Evolutionary conservation across 2,113 vertebrate species (phyloP), one percentile per base, ranked within the genome.

Genomic region (Variabilichromis moorii): DNA sequence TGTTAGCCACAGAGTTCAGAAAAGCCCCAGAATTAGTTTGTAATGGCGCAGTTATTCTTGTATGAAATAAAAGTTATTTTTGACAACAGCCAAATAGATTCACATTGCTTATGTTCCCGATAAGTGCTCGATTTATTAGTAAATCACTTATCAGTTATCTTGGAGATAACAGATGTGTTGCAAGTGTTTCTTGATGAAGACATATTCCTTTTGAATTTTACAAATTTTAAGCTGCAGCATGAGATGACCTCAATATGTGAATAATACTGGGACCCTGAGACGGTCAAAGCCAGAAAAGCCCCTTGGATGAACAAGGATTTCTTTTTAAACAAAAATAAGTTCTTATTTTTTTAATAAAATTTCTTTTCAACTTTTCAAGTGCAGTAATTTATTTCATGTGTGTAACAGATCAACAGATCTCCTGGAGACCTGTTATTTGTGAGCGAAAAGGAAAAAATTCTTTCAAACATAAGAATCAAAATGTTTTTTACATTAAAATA

Each of bases 1-100:
- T 91, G 93, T 94, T 89, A 86, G 57, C 84, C 84, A 57, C 85
- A 91, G 91, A 91, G 90, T 83, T 83, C 12, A 45, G 84, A 83
- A 82, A 90, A 68, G 5, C 33, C 45, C 28, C 17, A 19, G 9
- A 45, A 19, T 83, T 14, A 73, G 13, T 88, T 73, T 66, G 16
- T 13, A 50, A 50, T 78, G 16, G 45, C 7, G 4, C 42, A 55
- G 59, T 61, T 54, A 61, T 50, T 19, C 31, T 71, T 19, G 31
- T 12, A 28, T 21, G 10, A n/a, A 47, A 47, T 26, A 57, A 37
- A 40, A 42, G 79, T 40, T 24, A 2, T 26, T 55, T 57, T 26
- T 13, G 10, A 78, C 71, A 19, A 12, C 24, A 50, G 24, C 24
- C 71, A 78, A 78, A 31, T 50, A 12, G 45, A 31, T 47, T 76